Evolutionary conservation across 2,888 invertebrate genomes (phyloP), one percentile per base, ranked within the genome.

Genomic region (Cephalotes varians): DNA sequence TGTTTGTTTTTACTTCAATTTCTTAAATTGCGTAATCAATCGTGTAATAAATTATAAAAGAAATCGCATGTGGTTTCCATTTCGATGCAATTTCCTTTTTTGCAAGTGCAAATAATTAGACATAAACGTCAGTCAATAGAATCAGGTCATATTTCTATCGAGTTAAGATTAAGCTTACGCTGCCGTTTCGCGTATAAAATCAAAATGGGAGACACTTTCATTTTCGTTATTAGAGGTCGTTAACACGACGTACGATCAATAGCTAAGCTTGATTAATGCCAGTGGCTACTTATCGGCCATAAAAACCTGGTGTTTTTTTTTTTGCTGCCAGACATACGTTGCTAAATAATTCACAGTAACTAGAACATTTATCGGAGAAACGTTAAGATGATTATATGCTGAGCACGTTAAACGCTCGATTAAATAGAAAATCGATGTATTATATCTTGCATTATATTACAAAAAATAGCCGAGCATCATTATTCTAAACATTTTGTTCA

Each of bases 171-270:
- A 44, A 69, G 21, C 34, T 69, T 79, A 69, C 56, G 34, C 31
- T 4, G 34, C 47, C n/a, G 40, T 65, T 65, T 65, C 28, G 7
- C 44, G 1, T 12, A 15, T 69, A 56, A 69, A 69, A 58, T 69
- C 56, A 79, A 65, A 79, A 67, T 44, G 34, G 56, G 56, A 28
- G 12, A 12, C 56, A 56, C 77, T 79, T 79, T 79, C 44, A 34
- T 79, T 34, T 10, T 65, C 56, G 44, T 67, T 7, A 10, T 34
- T 18, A 9, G 5, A 34, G 69, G 34, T 69, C 67, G 31, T 77
- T 77, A 56, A 44, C 65, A 65, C 10, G 7, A 62, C n/a, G 34
- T 74, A 37, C 9, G 40, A 47, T 67, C 31, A 47, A 47, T n/a
- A 37, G 34, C 21, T n/a, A 77, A 56, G 40, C 34, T 21, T 77